Evolutionary conservation across 92 coral and sea anemone species (phyloP).

Genomic region (Ricordea florida): DNA sequence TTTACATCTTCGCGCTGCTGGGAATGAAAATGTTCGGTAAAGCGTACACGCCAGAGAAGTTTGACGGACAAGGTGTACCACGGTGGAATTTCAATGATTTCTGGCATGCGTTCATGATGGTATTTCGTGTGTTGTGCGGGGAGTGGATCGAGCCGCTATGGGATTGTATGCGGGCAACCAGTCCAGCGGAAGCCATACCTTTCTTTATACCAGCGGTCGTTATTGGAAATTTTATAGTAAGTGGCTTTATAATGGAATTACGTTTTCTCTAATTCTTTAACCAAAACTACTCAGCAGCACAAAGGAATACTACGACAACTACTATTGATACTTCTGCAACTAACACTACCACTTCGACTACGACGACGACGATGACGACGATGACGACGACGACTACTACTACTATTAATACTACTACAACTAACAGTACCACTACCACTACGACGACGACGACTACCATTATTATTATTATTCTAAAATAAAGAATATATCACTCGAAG

Average conservation of each 20-base stretch:
- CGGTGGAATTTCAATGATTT: constrained; percentile 97
- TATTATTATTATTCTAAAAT: too few relatives aligned
- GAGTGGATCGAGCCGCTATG: constrained; percentile 99
- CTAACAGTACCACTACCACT: too few relatives aligned
- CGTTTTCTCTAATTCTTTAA: not conserved
- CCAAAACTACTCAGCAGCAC: too few relatives aligned
- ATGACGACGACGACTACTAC: too few relatives aligned
- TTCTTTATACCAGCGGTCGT: constrained; percentile 95
- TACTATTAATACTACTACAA: too few relatives aligned
- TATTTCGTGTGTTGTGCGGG: constrained; percentile 93
- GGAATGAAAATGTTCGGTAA: constrained; percentile 90
- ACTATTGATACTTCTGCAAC: too few relatives aligned
- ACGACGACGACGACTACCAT: too few relatives aligned
- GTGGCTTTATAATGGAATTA: constrained; percentile 4
- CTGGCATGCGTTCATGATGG: constrained; percentile 97
- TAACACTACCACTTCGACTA: too few relatives aligned
- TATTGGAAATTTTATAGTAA: constrained; percentile 94
- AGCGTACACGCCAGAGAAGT: constrained; percentile 69
- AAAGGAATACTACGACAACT: too few relatives aligned
- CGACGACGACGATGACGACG: too few relatives aligned
- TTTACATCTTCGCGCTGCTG: constrained; percentile 91
- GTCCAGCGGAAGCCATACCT: constrained; percentile 79
- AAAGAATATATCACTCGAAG: too few relatives aligned
- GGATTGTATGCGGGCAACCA: constrained; percentile 97
- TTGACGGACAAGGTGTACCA: constrained; percentile 81